phyloP scores from a whole-genome alignment of 2,797 vertebrate species.

The Pseudomugil gertrudae region DNA sequence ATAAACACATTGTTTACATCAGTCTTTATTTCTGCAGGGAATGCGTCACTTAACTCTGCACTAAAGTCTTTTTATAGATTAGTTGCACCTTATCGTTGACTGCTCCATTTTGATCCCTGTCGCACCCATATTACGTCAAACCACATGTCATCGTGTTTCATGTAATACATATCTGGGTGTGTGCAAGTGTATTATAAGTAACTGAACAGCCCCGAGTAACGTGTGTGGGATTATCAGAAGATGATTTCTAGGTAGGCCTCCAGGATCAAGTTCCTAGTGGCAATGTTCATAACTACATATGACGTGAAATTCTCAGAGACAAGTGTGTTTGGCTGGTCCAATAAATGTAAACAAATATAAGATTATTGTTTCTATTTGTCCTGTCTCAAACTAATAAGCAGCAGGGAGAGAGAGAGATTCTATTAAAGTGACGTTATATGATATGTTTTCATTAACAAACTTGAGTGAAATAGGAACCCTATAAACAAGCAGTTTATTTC shows the following conservation, averaged over 20 bases:
- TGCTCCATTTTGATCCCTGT: conserved; percentile 38
- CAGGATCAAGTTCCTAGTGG: neutral
- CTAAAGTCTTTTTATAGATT: neutral
- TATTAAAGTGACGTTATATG: neutral
- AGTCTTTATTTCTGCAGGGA: conserved; percentile 31
- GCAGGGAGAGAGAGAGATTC: neutral
- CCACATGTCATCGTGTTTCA: conserved; percentile 33
- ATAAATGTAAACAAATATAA: neutral
- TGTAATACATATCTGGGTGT: conserved; percentile 46
- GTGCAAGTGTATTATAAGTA: conserved; percentile 7
- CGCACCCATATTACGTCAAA: conserved; percentile 40
- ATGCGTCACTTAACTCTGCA: conserved; percentile 5
- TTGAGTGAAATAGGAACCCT: neutral
- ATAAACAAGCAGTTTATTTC: neutral
- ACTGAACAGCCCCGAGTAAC: conserved; percentile 30
- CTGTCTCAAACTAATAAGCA: conserved; percentile 17
- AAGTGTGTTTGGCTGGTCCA: conserved; percentile 1
- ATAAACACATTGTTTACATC: neutral
- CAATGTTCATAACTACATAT: conserved; percentile 24
- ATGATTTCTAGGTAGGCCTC: conserved; percentile 16
- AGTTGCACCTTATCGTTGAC: too few relatives aligned
- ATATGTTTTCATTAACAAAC: neutral
- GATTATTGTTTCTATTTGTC: conserved; percentile 28
- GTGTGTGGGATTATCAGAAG: conserved; percentile 21
- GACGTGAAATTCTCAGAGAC: conserved; percentile 16